Evolutionary conservation across 2,888 invertebrate genomes (phyloP).

Genomic region (Cheilosia scutellata): DNA sequence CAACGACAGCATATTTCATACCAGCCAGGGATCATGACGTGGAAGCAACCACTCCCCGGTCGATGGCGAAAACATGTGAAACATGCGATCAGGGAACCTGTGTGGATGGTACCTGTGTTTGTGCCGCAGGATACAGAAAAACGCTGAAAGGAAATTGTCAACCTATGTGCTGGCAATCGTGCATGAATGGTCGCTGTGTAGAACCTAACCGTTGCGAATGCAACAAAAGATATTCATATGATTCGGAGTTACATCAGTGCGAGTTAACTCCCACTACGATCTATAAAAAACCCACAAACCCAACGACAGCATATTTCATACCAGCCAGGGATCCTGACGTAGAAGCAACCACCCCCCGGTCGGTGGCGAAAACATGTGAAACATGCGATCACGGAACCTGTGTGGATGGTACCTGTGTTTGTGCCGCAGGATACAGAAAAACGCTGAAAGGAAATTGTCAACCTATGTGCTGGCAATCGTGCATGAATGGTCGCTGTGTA

Average conservation of each 20-base stretch:
- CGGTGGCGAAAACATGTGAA: neutral
- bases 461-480: slow-evolving; percentile 1
- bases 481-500: slow-evolving; percentile 6
- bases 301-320: neutral
- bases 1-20: neutral
- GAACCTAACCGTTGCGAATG: slow-evolving; percentile 27
- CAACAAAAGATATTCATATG: neutral
- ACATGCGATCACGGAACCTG: slow-evolving; percentile 8
- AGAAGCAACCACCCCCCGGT: too few species aligned
- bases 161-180: slow-evolving; percentile 1
- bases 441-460: neutral
- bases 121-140: neutral
- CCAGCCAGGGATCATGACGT: too few species aligned
- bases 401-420: neutral
- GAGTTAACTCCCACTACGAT: neutral
- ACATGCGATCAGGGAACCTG: slow-evolving; percentile 8
- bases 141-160: neutral
- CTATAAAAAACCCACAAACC: neutral
- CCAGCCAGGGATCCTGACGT: too few species aligned
- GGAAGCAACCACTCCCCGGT: too few species aligned
- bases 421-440: neutral
- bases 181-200: slow-evolving; percentile 6
- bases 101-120: neutral
- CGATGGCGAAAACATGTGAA: neutral
- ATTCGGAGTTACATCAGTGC: neutral